These are phyloP conservation scores for Aproaerema taeniolella DNA, from an alignment of 2,888 invertebrate genomes.

Conservation along the genomic window DNA sequence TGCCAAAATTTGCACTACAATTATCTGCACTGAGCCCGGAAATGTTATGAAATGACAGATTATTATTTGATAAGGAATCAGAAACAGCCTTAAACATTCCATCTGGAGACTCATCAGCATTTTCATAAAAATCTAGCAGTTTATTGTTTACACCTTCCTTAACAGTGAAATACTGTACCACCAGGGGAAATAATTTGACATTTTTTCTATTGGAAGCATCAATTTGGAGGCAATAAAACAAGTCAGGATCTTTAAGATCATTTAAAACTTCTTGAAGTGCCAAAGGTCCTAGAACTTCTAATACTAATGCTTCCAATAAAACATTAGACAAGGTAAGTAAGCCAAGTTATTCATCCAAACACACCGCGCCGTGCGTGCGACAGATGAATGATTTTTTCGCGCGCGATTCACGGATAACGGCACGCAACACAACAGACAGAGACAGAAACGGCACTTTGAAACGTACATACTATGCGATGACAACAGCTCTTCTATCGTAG, in stretches of 20 bases:
- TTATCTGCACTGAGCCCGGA: constrained; percentile 33
- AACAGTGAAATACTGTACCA: constrained; percentile 20
- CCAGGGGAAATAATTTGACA: no score
- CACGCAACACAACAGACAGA: no score
- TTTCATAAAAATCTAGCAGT: constrained; percentile 26
- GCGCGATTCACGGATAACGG: no score
- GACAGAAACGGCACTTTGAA: no score
- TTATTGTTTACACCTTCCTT: constrained; percentile 21
- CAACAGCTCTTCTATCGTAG: no score
- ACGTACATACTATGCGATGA: no score
- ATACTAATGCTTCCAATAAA: background rate
- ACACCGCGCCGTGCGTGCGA: no score
- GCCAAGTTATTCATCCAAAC: no score
- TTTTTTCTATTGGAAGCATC: constrained; percentile 30
- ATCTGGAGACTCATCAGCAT: constrained; percentile 23
- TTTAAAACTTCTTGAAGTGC: no score
- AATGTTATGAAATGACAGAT: constrained; percentile 25
- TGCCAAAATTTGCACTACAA: constrained; percentile 30
- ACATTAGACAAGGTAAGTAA: no score
- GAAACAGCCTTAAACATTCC: constrained; percentile 25
- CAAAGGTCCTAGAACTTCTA: background rate
- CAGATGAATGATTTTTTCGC: no score
- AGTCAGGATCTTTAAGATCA: background rate
- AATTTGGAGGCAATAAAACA: constrained; percentile 18
- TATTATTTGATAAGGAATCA: constrained; percentile 21